Evolutionary conservation across 1,140 invertebrate species (phyloP).

Genomic region (Tetraneura akinire): DNA sequence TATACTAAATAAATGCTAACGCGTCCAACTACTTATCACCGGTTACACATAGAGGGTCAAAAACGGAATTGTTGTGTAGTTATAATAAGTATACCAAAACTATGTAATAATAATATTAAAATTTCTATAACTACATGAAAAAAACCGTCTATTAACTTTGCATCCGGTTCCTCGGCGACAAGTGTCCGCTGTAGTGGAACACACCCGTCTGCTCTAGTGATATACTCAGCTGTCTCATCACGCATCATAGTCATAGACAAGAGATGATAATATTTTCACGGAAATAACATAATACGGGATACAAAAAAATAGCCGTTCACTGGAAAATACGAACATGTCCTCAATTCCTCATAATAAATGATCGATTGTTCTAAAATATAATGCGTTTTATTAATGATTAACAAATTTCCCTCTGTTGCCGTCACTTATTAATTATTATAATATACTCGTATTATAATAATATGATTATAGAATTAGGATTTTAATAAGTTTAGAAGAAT

Average conservation of each 20-base stretch:
- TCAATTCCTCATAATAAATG: too few species aligned
- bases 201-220: neutral
- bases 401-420: too few species aligned
- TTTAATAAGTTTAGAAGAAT: too few species aligned
- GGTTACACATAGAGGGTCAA: conserved; percentile 6
- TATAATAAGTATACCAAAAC: neutral
- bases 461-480: too few species aligned
- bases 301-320: neutral
- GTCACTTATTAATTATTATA: too few species aligned
- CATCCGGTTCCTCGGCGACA: conserved; percentile 20
- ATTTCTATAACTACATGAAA: neutral
- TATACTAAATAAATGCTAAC: neutral
- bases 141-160: neutral
- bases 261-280: neutral
- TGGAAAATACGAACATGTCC: too few species aligned
- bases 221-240: neutral
- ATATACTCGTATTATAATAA: too few species aligned
- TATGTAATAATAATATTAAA: too few species aligned
- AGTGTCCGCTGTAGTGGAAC: conserved; percentile 38
- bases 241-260: conserved; percentile 3
- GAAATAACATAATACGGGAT: neutral
- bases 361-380: too few species aligned
- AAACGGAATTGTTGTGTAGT: neutral
- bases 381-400: too few species aligned
- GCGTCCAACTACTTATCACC: neutral